Evolutionary conservation across 2,797 vertebrate species (phyloP).

Genomic region (Otus scops): DNA sequence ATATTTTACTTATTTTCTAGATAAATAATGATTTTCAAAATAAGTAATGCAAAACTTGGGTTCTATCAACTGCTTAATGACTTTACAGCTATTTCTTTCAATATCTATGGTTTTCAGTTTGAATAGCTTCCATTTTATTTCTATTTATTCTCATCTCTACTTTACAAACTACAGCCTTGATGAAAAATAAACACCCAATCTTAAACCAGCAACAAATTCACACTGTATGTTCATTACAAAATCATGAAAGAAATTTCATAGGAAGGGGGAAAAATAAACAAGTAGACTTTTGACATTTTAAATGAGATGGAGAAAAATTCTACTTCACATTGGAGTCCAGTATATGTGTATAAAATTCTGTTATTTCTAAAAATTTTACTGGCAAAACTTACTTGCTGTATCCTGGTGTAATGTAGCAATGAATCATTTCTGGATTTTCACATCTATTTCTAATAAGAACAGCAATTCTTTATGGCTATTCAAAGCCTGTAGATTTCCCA

Average conservation of each 20-base stretch:
- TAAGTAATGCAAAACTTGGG: not conserved
- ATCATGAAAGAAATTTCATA: not conserved
- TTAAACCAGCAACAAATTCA: not conserved
- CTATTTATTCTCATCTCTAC: not conserved
- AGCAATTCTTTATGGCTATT: not conserved
- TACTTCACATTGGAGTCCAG: not conserved
- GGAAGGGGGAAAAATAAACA: not conserved
- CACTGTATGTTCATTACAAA: not conserved
- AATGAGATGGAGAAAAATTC: not conserved
- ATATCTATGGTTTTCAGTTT: not conserved
- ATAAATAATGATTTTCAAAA: not conserved
- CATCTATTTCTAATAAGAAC: not conserved
- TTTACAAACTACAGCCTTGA: not conserved
- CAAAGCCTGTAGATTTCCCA: not conserved
- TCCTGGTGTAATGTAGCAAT: not conserved
- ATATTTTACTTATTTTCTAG: not conserved
- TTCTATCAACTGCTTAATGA: not conserved
- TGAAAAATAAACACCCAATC: not conserved
- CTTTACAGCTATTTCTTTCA: not conserved
- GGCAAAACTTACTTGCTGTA: not conserved
- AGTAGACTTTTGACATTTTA: not conserved
- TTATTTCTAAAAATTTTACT: not conserved
- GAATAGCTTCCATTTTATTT: not conserved
- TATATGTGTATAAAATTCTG: not conserved
- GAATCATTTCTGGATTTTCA: not conserved